phyloP scores from a whole-genome alignment of 2,797 vertebrate genomes.

The Clarias pachynema region DNA sequence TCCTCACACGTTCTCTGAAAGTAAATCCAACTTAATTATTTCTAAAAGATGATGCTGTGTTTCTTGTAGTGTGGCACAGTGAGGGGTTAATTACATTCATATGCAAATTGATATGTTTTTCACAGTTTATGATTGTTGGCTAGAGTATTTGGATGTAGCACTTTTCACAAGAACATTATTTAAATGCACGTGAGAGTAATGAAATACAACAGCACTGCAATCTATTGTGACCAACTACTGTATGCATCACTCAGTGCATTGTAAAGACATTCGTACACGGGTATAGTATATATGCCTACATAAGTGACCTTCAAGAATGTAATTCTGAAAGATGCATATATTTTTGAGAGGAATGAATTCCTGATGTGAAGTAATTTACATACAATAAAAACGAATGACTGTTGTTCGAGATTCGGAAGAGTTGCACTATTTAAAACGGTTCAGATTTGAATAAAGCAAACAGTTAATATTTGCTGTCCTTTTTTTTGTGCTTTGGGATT shows the following conservation, averaged over 20 bases:
- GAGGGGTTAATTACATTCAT: constrained; percentile 21
- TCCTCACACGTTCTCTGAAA: not conserved
- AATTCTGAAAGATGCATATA: not conserved
- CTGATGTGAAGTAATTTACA: not conserved
- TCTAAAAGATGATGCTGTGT: not conserved
- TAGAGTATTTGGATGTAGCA: not conserved
- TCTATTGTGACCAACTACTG: not conserved
- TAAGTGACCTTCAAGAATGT: not conserved
- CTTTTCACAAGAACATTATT: constrained; percentile 1
- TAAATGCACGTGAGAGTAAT: not conserved
- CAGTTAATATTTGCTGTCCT: constrained; percentile 26
- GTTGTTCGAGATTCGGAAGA: not conserved
- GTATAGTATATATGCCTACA: not conserved
- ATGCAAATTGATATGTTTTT: constrained; percentile 28
- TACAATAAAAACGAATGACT: not conserved
- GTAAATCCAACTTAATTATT: constrained; percentile 17
- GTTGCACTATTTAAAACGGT: not conserved
- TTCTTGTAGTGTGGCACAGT: not conserved
- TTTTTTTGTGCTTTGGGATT: constrained; percentile 15
- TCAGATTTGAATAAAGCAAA: constrained; percentile 17
- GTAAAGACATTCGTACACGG: not conserved
- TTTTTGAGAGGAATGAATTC: not conserved
- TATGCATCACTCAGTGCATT: not conserved
- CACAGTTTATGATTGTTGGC: constrained; percentile 27
- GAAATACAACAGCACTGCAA: not conserved